These are phyloP conservation scores for Coptotermes formosanus DNA, from an alignment of 1,140 invertebrate genomes.

Conservation along the genomic window DNA sequence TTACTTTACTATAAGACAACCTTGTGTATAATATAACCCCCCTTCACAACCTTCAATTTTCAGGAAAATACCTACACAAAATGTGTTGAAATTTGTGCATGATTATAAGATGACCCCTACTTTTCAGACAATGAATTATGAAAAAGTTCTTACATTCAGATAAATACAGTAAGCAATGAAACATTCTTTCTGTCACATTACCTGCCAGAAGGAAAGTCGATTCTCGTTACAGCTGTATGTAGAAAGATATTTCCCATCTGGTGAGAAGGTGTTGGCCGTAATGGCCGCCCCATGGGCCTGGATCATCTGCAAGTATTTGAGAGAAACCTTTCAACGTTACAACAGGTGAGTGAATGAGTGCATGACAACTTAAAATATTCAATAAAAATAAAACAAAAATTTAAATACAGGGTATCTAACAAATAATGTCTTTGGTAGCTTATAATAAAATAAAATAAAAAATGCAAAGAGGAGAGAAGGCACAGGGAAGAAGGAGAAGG, in stretches of 20 bases:
- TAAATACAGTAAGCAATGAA: neutral
- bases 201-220: conserved; percentile 97
- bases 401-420: neutral
- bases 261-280: conserved; percentile 91
- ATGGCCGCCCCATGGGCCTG: conserved; percentile 84
- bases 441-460: neutral
- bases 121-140: too few relatives aligned
- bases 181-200: conserved; percentile 49
- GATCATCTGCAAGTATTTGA: conserved; percentile 63
- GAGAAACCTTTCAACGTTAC: conserved; percentile 25
- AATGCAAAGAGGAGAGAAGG: too few relatives aligned
- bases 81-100: too few relatives aligned
- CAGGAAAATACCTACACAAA: too few relatives aligned
- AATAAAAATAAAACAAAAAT: neutral
- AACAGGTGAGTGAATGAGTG: conserved; percentile 8
- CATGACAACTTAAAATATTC: neutral
- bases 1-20: too few relatives aligned
- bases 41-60: too few relatives aligned
- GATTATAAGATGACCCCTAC: too few relatives aligned
- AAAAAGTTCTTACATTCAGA: too few relatives aligned
- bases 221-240: conserved; percentile 96
- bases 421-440: neutral
- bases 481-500: too few relatives aligned
- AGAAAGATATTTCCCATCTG: conserved; percentile 95
- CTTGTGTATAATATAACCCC: too few relatives aligned